Conservation (phyloP, 2,888 invertebrate species). For the Chironomus riparius region DNA sequence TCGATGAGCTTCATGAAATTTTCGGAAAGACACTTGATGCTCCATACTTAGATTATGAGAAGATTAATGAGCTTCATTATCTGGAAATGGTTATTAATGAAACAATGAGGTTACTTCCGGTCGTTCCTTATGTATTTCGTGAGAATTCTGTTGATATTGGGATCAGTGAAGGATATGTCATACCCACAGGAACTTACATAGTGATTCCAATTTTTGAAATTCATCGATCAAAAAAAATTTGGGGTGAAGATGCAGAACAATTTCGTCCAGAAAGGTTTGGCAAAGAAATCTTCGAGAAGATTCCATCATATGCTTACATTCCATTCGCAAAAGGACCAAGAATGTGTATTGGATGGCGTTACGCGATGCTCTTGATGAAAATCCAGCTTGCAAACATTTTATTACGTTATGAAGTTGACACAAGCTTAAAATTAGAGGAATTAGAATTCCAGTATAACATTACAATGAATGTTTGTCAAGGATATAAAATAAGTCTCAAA, state of each 20-base stretch:
- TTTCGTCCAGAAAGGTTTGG: neutral
- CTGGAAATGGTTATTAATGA: neutral
- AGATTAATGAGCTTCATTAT: neutral
- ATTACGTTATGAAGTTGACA: neutral
- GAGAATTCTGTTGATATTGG: neutral
- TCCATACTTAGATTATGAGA: neutral
- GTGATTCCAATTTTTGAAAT: neutral
- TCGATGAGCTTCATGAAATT: neutral
- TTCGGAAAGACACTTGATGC: neutral
- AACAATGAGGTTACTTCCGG: neutral
- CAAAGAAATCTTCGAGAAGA: neutral
- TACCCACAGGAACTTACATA: neutral
- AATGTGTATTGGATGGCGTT: constrained; percentile 2
- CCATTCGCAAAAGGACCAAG: neutral
- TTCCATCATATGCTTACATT: neutral
- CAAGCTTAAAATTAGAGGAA: neutral
- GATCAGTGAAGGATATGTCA: neutral
- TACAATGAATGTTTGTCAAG: neutral
- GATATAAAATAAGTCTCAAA: neutral
- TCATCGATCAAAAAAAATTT: neutral
- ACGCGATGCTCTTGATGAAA: constrained; percentile 15
- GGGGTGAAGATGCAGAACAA: neutral
- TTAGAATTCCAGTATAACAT: neutral
- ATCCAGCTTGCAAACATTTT: neutral
- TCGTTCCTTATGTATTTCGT: neutral